Conservation (phyloP, 2,888 invertebrate genomes). For the Hydropsyche betteni region DNA sequence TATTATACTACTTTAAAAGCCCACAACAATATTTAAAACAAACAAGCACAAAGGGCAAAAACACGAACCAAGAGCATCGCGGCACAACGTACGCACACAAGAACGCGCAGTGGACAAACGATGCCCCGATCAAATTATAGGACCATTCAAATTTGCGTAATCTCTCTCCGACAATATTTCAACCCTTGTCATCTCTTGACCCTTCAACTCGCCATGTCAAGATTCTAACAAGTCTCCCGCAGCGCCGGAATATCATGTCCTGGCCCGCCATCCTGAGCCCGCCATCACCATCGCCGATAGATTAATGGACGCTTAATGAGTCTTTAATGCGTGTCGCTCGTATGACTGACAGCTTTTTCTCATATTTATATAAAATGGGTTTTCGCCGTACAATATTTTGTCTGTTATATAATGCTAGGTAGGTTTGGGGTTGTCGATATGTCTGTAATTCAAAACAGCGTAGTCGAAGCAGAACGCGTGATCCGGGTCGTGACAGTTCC, state of each 20-base stretch:
- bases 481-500: constrained; percentile 48
- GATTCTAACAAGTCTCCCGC: constrained; percentile 36
- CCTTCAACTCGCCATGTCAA: constrained; percentile 39
- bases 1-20: too few species aligned
- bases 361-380: not conserved
- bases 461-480: constrained; percentile 43
- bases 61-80: not conserved
- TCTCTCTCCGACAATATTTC: constrained; percentile 43
- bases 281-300: constrained; percentile 10
- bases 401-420: not conserved
- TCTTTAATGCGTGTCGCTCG: constrained; percentile 16
- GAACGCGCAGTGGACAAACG: constrained; percentile 32
- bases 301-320: constrained; percentile 35
- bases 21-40: not conserved
- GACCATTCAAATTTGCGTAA: constrained; percentile 43
- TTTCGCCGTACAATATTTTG: not conserved
- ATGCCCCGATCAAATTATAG: constrained; percentile 39
- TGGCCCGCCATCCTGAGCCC: not conserved
- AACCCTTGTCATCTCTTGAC: constrained; percentile 44
- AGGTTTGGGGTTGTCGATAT: not conserved
- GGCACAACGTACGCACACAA: not conserved
- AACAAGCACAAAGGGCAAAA: not conserved
- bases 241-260: constrained; percentile 34
- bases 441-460: constrained; percentile 26
- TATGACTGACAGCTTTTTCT: not conserved